Base-by-base conservation (phyloP, 2,888 invertebrate genomes). In the Tenthredo distinguenda region DNA sequence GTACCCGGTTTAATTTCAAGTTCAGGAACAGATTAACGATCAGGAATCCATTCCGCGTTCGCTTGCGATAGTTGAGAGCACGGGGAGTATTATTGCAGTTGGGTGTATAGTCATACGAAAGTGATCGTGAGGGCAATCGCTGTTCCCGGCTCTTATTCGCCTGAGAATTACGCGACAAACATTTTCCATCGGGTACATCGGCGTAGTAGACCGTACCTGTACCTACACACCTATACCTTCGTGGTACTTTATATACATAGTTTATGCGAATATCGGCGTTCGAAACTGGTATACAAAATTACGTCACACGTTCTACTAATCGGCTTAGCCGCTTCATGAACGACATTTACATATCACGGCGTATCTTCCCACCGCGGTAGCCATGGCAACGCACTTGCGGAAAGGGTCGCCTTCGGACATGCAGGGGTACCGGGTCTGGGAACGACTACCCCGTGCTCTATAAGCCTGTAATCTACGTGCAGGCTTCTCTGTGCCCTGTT, bases 261-360 rank as follows among this genome's bases (percentile, higher is more conserved):
- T 26, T 26, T 21, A 65, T 43, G 26, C n/a, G 12, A 9, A 43
- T 10, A 43, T 82, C 37, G 82, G n/a, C 34, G 55, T n/a, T 82
- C 40, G 62, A 62, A 43, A 65, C 68, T 58, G 82, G 7, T 34
- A 4, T n/a, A n/a, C n/a, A 40, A 65, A 71, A 84, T 68, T 47
- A 47, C 62, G 55, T 74, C n/a, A 58, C 62, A 43, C 58, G 40
- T 84, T 74, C 74, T 58, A 58, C 26, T 85, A 79, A 85, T 79
- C 74, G 85, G 85, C 76, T 85, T 85, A 79, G 62, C 50, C 62
- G 58, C 50, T 83, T 37, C 43, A 68, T 55, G 65, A 76, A 74
- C 62, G 43, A 84, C 86, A 88, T 88, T 88, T 88, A 86, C 88
- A 88, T 88, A 88, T 86, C 87, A 79, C 86, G 87, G 87, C 88